phyloP scores from a whole-genome alignment of 2,113 vertebrate species.

The Pontoporia blainvillei region DNA sequence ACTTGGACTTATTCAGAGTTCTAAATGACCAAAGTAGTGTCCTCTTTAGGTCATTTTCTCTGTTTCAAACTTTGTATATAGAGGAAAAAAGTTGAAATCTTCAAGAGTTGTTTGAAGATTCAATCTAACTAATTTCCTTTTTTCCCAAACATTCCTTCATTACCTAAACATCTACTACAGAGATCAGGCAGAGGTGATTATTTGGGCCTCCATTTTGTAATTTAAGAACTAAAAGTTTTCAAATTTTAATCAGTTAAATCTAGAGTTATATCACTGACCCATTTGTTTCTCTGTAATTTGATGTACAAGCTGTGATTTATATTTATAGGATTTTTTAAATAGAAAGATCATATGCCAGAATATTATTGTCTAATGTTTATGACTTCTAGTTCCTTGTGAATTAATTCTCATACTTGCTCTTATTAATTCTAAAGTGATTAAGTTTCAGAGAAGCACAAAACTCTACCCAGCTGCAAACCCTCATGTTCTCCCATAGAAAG shows the following conservation, averaged over 20 bases:
- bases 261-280: background rate
- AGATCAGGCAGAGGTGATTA: background rate
- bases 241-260: constrained; percentile 30
- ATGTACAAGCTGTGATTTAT: constrained; percentile 21
- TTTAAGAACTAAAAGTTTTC: constrained; percentile 7
- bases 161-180: background rate
- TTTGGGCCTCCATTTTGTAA: background rate
- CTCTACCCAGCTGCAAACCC: background rate
- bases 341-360: background rate
- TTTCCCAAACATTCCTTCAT: background rate
- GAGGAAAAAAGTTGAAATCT: background rate
- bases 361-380: constrained; percentile 19
- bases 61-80: background rate
- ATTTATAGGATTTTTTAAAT: background rate
- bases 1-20: background rate
- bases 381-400: constrained; percentile 7
- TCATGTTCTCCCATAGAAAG: background rate
- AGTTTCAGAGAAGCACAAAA: background rate
- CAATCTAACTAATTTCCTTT: background rate
- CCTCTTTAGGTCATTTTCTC: background rate
- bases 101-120: background rate
- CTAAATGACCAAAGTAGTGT: background rate
- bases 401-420: constrained; percentile 3
- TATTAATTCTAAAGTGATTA: constrained; percentile 21
- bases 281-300: constrained; percentile 16